Evolutionary conservation across 2,113 vertebrate genomes (phyloP).

Genomic region (Nycticorax nycticorax): DNA sequence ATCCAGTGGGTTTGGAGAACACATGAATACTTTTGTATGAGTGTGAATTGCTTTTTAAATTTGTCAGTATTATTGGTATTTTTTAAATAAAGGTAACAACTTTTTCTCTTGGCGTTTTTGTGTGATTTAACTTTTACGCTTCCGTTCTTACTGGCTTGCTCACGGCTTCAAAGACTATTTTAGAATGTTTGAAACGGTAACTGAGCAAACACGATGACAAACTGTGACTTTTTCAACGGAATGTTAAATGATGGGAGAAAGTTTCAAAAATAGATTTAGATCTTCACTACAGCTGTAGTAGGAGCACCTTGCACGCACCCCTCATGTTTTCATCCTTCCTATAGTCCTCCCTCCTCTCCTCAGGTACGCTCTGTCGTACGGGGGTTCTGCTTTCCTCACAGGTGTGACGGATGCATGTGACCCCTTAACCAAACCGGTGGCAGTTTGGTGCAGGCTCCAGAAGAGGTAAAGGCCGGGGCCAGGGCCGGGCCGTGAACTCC

Average conservation of each 20-base stretch:
- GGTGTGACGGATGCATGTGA: no score
- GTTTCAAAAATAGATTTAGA: neutral
- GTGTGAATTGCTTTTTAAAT: constrained; percentile 77
- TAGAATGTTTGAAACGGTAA: neutral
- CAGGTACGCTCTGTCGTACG: rapidly evolving
- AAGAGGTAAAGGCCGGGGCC: no score
- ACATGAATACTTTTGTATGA: constrained; percentile 78
- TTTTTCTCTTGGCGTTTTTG: constrained; percentile 48
- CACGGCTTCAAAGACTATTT: neutral
- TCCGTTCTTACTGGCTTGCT: neutral
- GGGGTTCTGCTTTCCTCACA: neutral
- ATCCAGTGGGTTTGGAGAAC: constrained; percentile 70
- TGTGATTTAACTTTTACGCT: neutral
- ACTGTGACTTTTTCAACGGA: neutral
- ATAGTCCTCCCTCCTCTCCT: neutral
- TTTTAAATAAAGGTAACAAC: constrained; percentile 81
- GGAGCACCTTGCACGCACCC: neutral
- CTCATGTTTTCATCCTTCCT: neutral
- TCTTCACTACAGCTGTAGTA: neutral
- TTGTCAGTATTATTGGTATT: constrained; percentile 83
- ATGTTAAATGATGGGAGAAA: neutral
- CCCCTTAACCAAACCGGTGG: no score
- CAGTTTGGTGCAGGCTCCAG: no score
- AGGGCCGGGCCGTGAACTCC: no score
- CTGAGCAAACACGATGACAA: neutral